phyloP scores from a whole-genome alignment of 1,140 invertebrate genomes.

The Ruditapes philippinarum region DNA sequence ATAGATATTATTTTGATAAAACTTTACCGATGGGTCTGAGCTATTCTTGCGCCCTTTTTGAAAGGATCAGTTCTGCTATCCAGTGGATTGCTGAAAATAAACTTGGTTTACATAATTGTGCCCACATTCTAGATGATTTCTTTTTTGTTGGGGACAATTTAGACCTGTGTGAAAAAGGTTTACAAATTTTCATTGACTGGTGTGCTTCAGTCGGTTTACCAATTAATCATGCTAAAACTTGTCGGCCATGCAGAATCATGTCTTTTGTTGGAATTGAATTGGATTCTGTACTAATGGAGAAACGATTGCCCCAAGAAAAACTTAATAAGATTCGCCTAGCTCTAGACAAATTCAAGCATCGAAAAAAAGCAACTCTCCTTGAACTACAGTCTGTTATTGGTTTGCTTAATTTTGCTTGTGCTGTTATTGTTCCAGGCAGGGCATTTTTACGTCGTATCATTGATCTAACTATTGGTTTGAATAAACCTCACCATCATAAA shows the following conservation, averaged over 20 bases:
- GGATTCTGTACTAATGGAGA: constrained; percentile 39
- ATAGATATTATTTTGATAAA: constrained; percentile 62
- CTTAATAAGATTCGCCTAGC: constrained; percentile 4
- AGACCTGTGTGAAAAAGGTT: neutral
- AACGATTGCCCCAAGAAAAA: constrained; percentile 27
- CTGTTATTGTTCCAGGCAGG: constrained; percentile 47
- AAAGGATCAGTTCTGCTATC: constrained; percentile 54
- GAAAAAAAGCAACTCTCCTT: neutral
- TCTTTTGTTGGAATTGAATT: constrained; percentile 42
- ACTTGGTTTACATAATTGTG: neutral
- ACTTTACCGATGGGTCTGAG: constrained; percentile 55
- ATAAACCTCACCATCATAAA: constrained; percentile 14
- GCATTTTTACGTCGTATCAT: constrained; percentile 50
- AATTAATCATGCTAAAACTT: constrained; percentile 19
- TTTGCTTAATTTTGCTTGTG: constrained; percentile 50
- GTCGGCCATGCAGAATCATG: neutral
- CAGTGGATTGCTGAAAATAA: constrained; percentile 60
- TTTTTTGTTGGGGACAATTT: constrained; percentile 3
- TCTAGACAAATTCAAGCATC: neutral
- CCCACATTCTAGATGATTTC: constrained; percentile 67
- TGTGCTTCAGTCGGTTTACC: constrained; percentile 27
- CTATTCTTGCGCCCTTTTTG: constrained; percentile 64
- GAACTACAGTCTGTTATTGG: constrained; percentile 65
- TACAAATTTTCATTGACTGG: constrained; percentile 5
- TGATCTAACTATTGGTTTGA: constrained; percentile 47